Base-by-base conservation (phyloP, 2,113 vertebrate genomes). In the Rhynchopsitta pachyrhyncha region DNA sequence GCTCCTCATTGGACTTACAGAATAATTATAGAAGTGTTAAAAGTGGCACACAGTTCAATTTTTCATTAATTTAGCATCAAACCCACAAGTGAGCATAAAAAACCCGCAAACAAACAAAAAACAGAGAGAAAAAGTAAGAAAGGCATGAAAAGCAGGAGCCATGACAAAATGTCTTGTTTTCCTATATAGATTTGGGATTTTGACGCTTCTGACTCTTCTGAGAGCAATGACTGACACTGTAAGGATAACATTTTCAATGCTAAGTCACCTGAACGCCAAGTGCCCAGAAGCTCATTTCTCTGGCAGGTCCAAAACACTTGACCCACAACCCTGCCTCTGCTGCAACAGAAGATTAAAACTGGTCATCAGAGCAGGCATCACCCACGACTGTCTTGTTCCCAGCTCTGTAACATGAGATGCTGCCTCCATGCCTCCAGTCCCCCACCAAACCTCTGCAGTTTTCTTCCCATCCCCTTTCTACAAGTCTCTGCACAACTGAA, bases 331-430 rank as follows among this genome's bases (percentile, higher is more conserved):
- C 33, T 29, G 49, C 20, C 47, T 57, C 57, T 69, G 84, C 52
- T 77, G 33, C 47, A 73, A 33, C 4, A 79, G 62, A 63, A 63
- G 52, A 81, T 28, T 60, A 49, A 50, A 86, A n/a, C 19, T 20
- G 39, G 13, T 12, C 5, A 2, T 53, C 39, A 55, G 42, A 52
- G 50, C 75, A 90, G 62, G 83, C n/a, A 82, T 3, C 46, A 10
- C 46, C 17, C 10, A 8, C 2, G 5, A 41, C 5, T 1, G 1
- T 9, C 5, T 31, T 63, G 13, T 17, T 62, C 28, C 25, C n/a
- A 35, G 78, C 64, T 47, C 64, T 53, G 77, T 77, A n/a, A 19
- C 13, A 29, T 2, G 1, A 74, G 13, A 25, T 82, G 60, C 55
- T 79, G 55, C 57, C 49, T 29, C 57, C 47, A 9, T 6, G 18